phyloP scores from a whole-genome alignment of 2,113 vertebrate species.

The Puffinus mauretanicus region DNA sequence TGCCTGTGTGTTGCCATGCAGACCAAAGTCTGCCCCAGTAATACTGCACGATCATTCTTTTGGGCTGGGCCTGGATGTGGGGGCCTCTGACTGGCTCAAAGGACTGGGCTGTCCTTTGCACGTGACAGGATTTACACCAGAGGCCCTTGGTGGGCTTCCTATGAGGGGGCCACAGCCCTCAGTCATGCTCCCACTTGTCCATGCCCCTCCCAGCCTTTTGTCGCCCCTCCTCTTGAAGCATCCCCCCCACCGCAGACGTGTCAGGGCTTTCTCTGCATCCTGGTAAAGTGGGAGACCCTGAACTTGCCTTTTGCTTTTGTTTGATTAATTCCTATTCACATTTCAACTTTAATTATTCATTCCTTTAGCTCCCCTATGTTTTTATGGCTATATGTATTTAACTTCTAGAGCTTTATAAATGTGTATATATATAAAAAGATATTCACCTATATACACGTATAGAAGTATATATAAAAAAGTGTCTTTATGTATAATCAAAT shows the following conservation, averaged over 20 bases:
- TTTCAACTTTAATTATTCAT: not conserved
- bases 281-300: not conserved
- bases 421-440: too few species aligned
- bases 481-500: not conserved
- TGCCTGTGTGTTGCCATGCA: not conserved
- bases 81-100: not conserved
- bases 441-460: not conserved
- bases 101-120: not conserved
- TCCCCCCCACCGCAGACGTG: accelerated
- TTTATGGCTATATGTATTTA: not conserved
- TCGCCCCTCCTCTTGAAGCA: accelerated
- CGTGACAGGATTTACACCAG: not conserved
- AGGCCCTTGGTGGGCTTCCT: not conserved
- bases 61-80: not conserved
- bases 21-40: not conserved
- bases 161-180: not conserved
- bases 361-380: not conserved
- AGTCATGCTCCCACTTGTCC: not conserved
- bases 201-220: not conserved
- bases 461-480: not conserved
- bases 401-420: not conserved
- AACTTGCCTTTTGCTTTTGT: not conserved
- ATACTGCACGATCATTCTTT: not conserved
- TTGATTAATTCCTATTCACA: not conserved
- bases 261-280: not conserved